Evolutionary conservation across 2,113 vertebrate genomes (phyloP).

Genomic region (Quiscalus mexicanus): DNA sequence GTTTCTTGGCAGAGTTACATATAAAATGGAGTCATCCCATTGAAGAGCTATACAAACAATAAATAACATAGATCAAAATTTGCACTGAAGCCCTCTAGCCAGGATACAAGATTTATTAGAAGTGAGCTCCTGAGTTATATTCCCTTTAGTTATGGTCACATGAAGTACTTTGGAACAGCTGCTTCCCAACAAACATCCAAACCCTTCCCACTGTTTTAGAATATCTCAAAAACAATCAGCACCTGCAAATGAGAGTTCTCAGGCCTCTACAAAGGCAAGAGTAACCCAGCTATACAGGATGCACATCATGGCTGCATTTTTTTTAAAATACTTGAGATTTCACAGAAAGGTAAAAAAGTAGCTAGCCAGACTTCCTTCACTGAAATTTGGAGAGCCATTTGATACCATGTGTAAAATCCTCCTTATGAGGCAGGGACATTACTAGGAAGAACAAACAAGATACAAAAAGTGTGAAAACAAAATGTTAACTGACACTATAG

Average conservation of each 20-base stretch:
- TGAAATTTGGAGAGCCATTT: background rate
- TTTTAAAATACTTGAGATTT: background rate
- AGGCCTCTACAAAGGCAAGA: background rate
- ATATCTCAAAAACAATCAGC: background rate
- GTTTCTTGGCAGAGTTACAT: background rate
- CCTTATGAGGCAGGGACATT: background rate
- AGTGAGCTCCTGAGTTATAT: background rate
- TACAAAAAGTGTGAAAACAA: background rate
- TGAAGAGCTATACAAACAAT: background rate
- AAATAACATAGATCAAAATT: background rate
- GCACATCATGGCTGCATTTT: background rate
- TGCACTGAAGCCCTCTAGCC: background rate
- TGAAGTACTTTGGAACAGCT: background rate
- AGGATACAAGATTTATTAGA: background rate
- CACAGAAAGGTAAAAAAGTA: background rate
- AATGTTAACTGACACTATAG: constrained; percentile 27
- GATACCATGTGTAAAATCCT: background rate
- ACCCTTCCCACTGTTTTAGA: background rate
- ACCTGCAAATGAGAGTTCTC: background rate
- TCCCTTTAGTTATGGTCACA: background rate
- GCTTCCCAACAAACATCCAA: background rate
- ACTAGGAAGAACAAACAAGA: background rate
- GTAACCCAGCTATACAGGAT: background rate
- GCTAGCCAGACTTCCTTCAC: background rate
- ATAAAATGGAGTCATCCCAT: background rate